Base-by-base conservation (phyloP, 1,140 invertebrate species). In the Periplaneta americana region DNA sequence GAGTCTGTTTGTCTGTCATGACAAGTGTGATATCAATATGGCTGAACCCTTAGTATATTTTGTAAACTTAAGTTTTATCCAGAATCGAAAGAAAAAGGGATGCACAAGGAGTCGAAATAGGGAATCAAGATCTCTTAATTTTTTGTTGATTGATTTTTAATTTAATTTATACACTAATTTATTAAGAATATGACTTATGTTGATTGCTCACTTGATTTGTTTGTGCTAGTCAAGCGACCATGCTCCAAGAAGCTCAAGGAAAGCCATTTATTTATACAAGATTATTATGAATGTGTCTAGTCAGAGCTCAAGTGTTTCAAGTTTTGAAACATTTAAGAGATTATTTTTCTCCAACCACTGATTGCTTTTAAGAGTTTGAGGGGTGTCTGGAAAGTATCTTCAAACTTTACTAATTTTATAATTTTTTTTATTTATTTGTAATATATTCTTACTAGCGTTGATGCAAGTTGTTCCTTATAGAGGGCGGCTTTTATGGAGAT, bases 141-240 rank as follows among this genome's bases (percentile, higher is more conserved):
- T n/a, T 66, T 6, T 66, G n/a, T 66, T 66, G 48, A n/a, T 66
- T 66, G 22, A 66, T 66, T 66, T 66, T 66, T 66, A 66, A 66
- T 48, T n/a, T 66, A 66, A 66, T n/a, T 66, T 66, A 66, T 28
- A n/a, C 13, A n/a, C 28, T 66, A 66, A 66, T 66, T 66, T 66
- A 66, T 66, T 66, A 66, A 66, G 48, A 66, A 66, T 66, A 66
- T 66, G 48, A 66, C 48, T 78, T 78, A 78, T 28, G 35, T 78
- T 78, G 35, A 78, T 78, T 78, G 76, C 76, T 78, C 76, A 78
- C 28, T 22, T 28, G 6, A 78, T 78, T 34, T 11, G 17, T 35
- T 78, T 78, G 34, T 78, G 76, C 76, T 78, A 78, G 76, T 78
- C 76, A 78, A 22, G 36, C 18, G 76, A 78, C 28, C 76, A 78